A percentile compares a stretch with the other conserved stretches of the same genome.
These are phyloP conservation scores for Rhinoraja longicauda DNA, from an alignment of 2,797 vertebrate genomes.

Conservation along the genomic window DNA sequence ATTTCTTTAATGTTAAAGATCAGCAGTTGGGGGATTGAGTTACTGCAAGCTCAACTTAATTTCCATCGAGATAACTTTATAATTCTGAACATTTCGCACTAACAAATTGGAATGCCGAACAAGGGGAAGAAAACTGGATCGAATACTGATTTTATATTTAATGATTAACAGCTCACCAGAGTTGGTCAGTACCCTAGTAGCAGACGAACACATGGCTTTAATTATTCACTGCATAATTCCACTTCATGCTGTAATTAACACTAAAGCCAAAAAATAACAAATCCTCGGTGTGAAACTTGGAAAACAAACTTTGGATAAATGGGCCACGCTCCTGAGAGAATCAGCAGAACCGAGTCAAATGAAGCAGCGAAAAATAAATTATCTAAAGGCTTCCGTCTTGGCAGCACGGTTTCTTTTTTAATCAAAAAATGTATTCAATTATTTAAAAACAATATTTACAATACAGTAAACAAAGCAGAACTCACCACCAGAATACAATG, in stretches of 20 bases:
- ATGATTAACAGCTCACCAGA: neutral
- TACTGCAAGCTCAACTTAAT: neutral
- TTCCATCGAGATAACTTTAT: neutral
- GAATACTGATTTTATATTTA: neutral
- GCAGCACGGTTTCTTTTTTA: too few relatives aligned
- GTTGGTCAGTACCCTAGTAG: neutral
- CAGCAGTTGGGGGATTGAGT: neutral
- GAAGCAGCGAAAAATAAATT: neutral
- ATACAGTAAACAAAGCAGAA: too few relatives aligned
- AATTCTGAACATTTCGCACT: neutral
- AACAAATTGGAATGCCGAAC: too few relatives aligned
- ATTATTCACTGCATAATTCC: constrained; percentile 5
- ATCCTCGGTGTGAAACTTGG: neutral
- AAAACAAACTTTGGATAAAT: constrained; percentile 23
- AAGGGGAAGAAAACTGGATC: neutral
- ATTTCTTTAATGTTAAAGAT: neutral
- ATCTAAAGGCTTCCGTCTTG: too few relatives aligned
- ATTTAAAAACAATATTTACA: too few relatives aligned
- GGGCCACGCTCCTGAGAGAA: neutral
- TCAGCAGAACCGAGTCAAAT: neutral
- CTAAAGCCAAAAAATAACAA: neutral
- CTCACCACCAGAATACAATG: too few relatives aligned
- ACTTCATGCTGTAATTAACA: neutral
- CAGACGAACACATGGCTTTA: neutral
- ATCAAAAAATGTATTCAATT: too few relatives aligned